These are phyloP conservation scores for Aepyceros melampus DNA, from an alignment of 2,113 vertebrate species.

Conservation along the genomic window DNA sequence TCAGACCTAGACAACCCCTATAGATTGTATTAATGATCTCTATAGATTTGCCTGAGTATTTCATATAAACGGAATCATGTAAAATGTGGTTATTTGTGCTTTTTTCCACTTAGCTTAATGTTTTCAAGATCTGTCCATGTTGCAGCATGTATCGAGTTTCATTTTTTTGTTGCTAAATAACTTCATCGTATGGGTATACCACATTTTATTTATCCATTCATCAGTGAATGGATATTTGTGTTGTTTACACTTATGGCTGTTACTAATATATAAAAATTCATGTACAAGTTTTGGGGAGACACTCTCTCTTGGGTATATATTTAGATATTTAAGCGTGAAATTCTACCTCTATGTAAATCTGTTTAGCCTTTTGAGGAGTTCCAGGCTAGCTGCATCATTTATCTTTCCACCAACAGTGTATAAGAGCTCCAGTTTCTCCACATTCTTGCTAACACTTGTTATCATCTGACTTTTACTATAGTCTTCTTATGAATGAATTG, in stretches of 20 bases:
- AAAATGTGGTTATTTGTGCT: background rate
- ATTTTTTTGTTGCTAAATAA: background rate
- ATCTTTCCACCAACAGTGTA: background rate
- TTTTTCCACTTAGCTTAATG: background rate
- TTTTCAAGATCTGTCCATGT: background rate
- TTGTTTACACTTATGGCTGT: background rate
- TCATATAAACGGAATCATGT: background rate
- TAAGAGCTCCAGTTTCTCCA: background rate
- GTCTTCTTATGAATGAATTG: background rate
- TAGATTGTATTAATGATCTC: background rate
- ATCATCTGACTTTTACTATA: background rate
- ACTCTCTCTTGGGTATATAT: background rate
- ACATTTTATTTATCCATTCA: background rate
- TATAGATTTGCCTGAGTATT: background rate
- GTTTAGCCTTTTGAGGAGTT: background rate
- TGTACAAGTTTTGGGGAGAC: background rate
- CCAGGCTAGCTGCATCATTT: background rate
- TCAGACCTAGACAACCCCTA: background rate
- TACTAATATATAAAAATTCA: background rate
- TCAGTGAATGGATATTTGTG: background rate
- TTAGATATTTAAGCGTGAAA: background rate
- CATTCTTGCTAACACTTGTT: background rate
- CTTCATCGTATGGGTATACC: background rate
- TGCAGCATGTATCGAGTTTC: background rate
- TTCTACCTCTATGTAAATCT: background rate